Conservation (phyloP, 2,888 invertebrate genomes). For the Neria commutata region DNA sequence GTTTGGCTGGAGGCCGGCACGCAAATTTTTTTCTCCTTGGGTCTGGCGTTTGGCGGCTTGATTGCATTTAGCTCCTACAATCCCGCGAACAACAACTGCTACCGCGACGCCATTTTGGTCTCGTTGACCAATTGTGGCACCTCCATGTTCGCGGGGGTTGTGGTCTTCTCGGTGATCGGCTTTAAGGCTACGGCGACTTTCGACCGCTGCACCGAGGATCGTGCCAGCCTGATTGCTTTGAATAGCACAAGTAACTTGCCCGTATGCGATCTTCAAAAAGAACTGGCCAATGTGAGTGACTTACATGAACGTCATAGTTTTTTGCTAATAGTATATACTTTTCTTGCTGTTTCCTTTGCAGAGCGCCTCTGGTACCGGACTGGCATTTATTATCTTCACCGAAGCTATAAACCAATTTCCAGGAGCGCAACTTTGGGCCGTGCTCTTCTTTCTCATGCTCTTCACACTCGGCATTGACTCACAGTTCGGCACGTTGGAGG, state of each 20-base stretch:
- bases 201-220: slow-evolving; percentile 57
- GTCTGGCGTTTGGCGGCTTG: slow-evolving; percentile 92
- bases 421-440: slow-evolving; percentile 94
- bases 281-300: slow-evolving; percentile 85
- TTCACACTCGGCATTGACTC: slow-evolving; percentile 96
- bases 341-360: slow-evolving; percentile 56
- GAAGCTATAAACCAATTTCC: slow-evolving; percentile 98
- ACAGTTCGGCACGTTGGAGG: slow-evolving; percentile 94
- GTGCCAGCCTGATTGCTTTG: slow-evolving; percentile 65
- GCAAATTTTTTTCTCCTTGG: slow-evolving; percentile 96
- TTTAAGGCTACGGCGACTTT: slow-evolving; percentile 71
- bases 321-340: no score
- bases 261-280: slow-evolving; percentile 82
- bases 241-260: slow-evolving; percentile 73
- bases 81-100: slow-evolving; percentile 95
- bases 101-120: slow-evolving; percentile 90
- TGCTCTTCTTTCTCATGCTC: slow-evolving; percentile 95
- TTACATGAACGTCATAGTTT: no score
- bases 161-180: slow-evolving; percentile 94
- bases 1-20: slow-evolving; percentile 98
- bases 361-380: slow-evolving; percentile 95
- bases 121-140: slow-evolving; percentile 93
- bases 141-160: slow-evolving; percentile 95
- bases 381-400: slow-evolving; percentile 97
- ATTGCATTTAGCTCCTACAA: slow-evolving; percentile 95